phyloP scores from a whole-genome alignment of 2,888 invertebrate species.

The Branchipolynoe longqiensis region DNA sequence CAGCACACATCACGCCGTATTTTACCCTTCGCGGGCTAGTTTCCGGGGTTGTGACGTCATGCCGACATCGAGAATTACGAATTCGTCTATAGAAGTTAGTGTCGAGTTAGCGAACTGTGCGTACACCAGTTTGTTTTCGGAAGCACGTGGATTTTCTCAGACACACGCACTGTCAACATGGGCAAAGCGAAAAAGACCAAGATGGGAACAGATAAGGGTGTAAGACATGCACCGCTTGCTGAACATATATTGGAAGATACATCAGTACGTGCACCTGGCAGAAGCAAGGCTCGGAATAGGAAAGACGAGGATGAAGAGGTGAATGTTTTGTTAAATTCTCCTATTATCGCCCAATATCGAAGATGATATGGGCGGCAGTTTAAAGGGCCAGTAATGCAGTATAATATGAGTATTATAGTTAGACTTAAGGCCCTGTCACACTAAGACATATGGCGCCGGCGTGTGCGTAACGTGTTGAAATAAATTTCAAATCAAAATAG shows the following conservation, averaged over 20 bases:
- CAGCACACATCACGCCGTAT: no score
- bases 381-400: neutral
- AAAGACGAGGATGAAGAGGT: slow-evolving; percentile 90
- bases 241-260: slow-evolving; percentile 88
- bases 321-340: slow-evolving; percentile 71
- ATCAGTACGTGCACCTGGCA: slow-evolving; percentile 85
- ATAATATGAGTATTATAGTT: neutral
- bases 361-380: neutral
- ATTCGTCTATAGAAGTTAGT: no score
- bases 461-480: no score
- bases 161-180: slow-evolving; percentile 83
- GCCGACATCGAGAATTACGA: no score
- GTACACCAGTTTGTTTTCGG: no score
- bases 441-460: no score
- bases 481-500: no score
- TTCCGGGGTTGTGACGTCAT: no score
- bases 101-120: no score
- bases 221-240: slow-evolving; percentile 85
- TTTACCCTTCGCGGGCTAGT: no score
- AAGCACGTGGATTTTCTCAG: slow-evolving; percentile 24
- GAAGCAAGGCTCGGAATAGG: slow-evolving; percentile 86
- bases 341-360: slow-evolving; percentile 12
- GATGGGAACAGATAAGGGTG: slow-evolving; percentile 83
- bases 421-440: no score
- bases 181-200: slow-evolving; percentile 89